Evolutionary conservation across 1,140 invertebrate genomes (phyloP).

Genomic region (Apis laboriosa): DNA sequence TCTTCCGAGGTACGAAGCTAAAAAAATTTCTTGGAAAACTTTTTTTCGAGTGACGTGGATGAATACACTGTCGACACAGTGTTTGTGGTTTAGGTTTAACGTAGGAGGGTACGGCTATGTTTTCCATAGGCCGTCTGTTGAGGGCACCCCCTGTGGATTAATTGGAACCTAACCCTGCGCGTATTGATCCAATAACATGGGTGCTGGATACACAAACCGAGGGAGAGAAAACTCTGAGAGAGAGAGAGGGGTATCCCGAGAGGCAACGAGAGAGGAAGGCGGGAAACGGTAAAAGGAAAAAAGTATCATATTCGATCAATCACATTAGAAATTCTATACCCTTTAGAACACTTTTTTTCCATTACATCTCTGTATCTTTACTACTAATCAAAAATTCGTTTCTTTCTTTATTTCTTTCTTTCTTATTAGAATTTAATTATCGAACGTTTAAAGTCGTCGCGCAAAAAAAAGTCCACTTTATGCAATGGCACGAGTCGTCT

Average conservation of each 20-base stretch:
- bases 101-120: conserved; percentile 57
- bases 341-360: too few species aligned
- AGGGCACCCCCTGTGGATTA: conserved; percentile 71
- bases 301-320: neutral
- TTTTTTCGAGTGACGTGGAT: neutral
- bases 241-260: neutral
- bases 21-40: too few species aligned
- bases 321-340: too few species aligned
- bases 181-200: conserved; percentile 75
- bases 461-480: too few species aligned
- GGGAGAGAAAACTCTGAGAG: conserved; percentile 41
- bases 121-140: conserved; percentile 72
- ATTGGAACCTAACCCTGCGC: conserved; percentile 70
- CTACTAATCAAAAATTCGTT: too few species aligned
- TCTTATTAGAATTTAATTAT: too few species aligned
- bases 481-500: too few species aligned
- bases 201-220: conserved; percentile 57
- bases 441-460: too few species aligned
- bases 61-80: neutral
- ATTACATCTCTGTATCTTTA: too few species aligned
- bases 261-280: conserved; percentile 6
- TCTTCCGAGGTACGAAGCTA: too few species aligned
- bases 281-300: conserved; percentile 1
- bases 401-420: too few species aligned
- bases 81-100: conserved; percentile 53